Evolutionary conservation across 2,113 vertebrate genomes (phyloP).

Genomic region (Hyperoodon ampullatus): DNA sequence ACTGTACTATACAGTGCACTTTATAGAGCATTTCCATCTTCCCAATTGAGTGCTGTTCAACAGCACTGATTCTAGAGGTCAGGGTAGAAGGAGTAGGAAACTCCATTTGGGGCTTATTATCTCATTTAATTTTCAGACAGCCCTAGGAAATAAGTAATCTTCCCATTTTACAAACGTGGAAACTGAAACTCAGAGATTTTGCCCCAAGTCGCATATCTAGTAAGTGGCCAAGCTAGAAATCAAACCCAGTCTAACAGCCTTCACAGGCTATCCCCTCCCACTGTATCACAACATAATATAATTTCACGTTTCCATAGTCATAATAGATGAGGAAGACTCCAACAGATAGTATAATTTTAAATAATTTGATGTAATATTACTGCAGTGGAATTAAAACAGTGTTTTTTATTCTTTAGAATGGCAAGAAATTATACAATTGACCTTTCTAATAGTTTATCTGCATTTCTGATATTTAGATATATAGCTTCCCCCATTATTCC

Average conservation of each 20-base stretch:
- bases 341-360: neutral
- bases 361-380: slow-evolving; percentile 2
- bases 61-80: neutral
- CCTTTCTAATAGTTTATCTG: slow-evolving; percentile 11
- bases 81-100: neutral
- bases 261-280: neutral
- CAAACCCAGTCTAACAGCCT: neutral
- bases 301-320: neutral
- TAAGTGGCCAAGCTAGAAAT: neutral
- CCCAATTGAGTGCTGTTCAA: neutral
- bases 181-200: neutral
- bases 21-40: neutral
- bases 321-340: neutral
- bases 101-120: neutral
- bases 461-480: neutral
- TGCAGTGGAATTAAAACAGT: neutral
- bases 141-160: neutral
- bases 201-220: neutral
- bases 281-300: neutral
- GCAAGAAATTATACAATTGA: neutral
- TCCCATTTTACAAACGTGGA: slow-evolving; percentile 47
- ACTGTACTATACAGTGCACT: neutral
- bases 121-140: neutral
- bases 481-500: neutral
- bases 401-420: slow-evolving; percentile 34